These are phyloP conservation scores for Pseudois nayaur DNA, from an alignment of 2,113 vertebrate species.

Conservation along the genomic window DNA sequence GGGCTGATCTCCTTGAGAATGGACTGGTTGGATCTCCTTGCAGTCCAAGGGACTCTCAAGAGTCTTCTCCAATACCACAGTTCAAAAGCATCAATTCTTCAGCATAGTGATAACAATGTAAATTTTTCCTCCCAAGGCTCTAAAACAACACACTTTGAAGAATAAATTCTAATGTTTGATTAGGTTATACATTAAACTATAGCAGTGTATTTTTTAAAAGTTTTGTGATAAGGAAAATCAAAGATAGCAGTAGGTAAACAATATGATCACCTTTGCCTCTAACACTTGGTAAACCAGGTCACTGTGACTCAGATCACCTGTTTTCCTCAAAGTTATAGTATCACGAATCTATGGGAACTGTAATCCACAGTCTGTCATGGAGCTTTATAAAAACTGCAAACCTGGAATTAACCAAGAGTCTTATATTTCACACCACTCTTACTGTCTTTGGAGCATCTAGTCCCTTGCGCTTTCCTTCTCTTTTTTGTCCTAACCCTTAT, in stretches of 20 bases:
- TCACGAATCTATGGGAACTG: not conserved
- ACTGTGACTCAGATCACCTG: not conserved
- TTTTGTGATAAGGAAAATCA: not conserved
- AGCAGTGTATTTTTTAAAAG: not conserved
- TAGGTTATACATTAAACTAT: not conserved
- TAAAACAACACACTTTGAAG: conserved; percentile 22
- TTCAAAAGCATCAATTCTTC: too few species aligned
- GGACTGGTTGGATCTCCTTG: too few species aligned
- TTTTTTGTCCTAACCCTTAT: not conserved
- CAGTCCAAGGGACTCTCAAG: too few species aligned
- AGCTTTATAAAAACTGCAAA: not conserved
- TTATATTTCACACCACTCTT: not conserved
- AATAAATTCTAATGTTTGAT: not conserved
- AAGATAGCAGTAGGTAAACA: not conserved
- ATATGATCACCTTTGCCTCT: not conserved
- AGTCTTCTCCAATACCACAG: too few species aligned
- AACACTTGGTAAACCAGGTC: not conserved
- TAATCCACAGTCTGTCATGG: not conserved
- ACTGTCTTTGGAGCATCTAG: not conserved
- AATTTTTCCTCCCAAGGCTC: not conserved
- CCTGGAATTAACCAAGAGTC: not conserved
- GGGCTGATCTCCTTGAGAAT: too few species aligned
- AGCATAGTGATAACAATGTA: not conserved
- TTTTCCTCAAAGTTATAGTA: not conserved
- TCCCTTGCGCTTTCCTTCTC: not conserved